phyloP scores from a whole-genome alignment of 2,113 vertebrate genomes.

The Colinus virginianus region DNA sequence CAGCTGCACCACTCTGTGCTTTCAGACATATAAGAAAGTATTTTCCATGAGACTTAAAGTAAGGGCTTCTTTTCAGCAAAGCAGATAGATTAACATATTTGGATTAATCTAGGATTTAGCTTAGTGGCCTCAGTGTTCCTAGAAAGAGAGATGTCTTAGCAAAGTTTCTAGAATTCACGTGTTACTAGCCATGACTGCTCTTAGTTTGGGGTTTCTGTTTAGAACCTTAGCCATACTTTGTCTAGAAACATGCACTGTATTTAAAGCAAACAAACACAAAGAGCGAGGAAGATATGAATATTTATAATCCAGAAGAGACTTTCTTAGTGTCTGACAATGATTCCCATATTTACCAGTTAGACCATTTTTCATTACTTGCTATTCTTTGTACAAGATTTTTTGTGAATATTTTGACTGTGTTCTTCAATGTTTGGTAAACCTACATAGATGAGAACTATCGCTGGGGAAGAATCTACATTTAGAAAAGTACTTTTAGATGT shows the following conservation, averaged over 20 bases:
- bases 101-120: neutral
- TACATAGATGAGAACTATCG: neutral
- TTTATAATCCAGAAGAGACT: neutral
- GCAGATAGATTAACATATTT: neutral
- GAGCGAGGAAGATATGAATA: neutral
- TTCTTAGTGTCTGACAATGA: neutral
- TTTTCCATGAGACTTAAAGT: neutral
- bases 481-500: neutral
- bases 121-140: neutral
- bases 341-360: neutral
- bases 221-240: accelerated
- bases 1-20: accelerated
- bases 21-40: neutral
- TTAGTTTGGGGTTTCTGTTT: neutral
- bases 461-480: neutral
- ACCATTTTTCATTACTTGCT: neutral
- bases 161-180: neutral
- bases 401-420: neutral
- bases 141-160: neutral
- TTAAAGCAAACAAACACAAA: neutral
- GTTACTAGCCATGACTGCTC: neutral
- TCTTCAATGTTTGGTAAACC: neutral
- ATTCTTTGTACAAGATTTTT: neutral
- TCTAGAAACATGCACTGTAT: neutral
- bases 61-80: neutral